Percentiles rank a stretch among this genome's conserved stretches.
These are phyloP conservation scores for Meda fulgida DNA, from an alignment of 2,797 vertebrate genomes.

Conservation along the genomic window DNA sequence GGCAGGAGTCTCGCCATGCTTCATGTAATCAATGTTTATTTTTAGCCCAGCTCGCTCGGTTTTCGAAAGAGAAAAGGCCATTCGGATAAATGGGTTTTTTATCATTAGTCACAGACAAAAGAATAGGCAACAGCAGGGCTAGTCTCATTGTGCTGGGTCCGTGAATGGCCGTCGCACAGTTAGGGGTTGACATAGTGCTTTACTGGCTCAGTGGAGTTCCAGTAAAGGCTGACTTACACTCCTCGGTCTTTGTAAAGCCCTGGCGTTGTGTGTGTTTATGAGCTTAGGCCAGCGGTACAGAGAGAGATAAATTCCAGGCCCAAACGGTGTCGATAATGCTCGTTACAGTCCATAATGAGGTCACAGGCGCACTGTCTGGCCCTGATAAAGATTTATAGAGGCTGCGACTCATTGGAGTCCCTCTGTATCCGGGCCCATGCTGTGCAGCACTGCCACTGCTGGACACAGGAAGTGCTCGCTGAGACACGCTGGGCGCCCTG, in stretches of 20 bases:
- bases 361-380: conserved; percentile 71
- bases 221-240: conserved; percentile 55
- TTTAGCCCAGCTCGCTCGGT: conserved; percentile 53
- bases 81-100: conserved; percentile 56
- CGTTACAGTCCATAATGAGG: conserved; percentile 76
- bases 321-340: conserved; percentile 71
- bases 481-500: not conserved
- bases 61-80: conserved; percentile 54
- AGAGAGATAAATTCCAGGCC: conserved; percentile 71
- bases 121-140: conserved; percentile 42
- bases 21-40: conserved; percentile 58
- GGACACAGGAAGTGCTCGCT: conserved; percentile 35
- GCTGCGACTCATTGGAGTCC: conserved; percentile 57
- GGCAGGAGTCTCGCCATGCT: conserved; percentile 51
- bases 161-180: conserved; percentile 32
- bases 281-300: conserved; percentile 44
- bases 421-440: conserved; percentile 37
- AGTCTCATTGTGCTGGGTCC: conserved; percentile 19
- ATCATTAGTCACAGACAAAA: conserved; percentile 53
- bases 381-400: conserved; percentile 78
- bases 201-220: conserved; percentile 49
- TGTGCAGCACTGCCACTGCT: conserved; percentile 27
- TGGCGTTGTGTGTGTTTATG: conserved; percentile 51
- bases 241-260: conserved; percentile 48
- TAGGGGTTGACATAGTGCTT: conserved; percentile 24